Evolutionary conservation across 2,113 vertebrate genomes (phyloP).

Genomic region (Notarius quadriscutis): DNA sequence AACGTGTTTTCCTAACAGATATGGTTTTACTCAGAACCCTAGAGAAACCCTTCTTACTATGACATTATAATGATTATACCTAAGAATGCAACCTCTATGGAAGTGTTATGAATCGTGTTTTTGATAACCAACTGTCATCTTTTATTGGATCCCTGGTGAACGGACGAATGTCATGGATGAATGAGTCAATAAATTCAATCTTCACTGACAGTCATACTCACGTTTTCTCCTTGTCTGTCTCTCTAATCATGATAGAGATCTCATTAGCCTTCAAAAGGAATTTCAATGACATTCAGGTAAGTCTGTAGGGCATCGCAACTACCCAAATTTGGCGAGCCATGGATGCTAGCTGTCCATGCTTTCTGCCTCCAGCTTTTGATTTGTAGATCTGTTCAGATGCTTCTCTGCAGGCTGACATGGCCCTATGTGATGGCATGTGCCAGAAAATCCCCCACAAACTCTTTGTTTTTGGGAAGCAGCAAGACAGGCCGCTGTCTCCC

Average conservation of each 20-base stretch:
- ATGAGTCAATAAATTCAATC: constrained; percentile 32
- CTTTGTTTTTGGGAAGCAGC: constrained; percentile 25
- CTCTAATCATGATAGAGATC: constrained; percentile 27
- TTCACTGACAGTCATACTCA: constrained; percentile 8
- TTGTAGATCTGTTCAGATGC: constrained; percentile 24
- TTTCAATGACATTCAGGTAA: constrained; percentile 24
- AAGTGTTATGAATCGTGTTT: background rate
- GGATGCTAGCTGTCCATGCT: background rate
- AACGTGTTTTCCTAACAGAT: background rate
- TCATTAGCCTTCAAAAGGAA: constrained; percentile 31
- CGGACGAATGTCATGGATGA: constrained; percentile 15
- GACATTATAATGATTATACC: background rate
- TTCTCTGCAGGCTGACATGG: constrained; percentile 16
- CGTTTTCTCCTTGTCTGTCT: background rate
- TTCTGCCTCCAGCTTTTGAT: constrained; percentile 16
- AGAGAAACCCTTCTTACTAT: background rate
- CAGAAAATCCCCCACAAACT: constrained; percentile 27
- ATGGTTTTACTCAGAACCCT: background rate
- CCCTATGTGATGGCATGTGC: constrained; percentile 22
- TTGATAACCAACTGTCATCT: constrained; percentile 9
- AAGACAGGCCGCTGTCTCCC: constrained; percentile 28
- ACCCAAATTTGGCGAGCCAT: background rate
- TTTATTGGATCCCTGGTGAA: constrained; percentile 10
- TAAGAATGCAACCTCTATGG: background rate
- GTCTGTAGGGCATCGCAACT: constrained; percentile 25